A percentile compares a stretch with the other conserved stretches of the same genome.
Evolutionary conservation across 2,113 vertebrate genomes (phyloP).

Genomic region (Notothenia coriiceps): DNA sequence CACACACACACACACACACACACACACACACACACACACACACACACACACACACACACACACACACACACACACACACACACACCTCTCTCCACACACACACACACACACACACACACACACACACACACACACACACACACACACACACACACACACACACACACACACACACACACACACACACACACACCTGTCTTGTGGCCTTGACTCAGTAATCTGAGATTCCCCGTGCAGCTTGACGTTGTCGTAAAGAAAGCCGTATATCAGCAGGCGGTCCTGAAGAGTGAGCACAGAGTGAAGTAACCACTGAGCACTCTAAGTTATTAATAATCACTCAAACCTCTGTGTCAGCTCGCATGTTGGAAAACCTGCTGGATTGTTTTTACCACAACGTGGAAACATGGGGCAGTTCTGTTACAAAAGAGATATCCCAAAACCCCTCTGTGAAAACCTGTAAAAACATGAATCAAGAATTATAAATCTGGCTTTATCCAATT

Average conservation of each 20-base stretch:
- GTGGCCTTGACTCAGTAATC: constrained; percentile 50
- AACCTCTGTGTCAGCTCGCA: background rate
- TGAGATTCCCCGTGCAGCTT: constrained; percentile 25
- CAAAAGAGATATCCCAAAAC: too few species aligned
- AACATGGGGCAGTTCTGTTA: background rate
- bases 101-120: too few species aligned
- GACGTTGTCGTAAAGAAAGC: constrained; percentile 21
- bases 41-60: too few species aligned
- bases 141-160: background rate
- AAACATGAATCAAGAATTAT: too few species aligned
- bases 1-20: too few species aligned
- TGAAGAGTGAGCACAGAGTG: background rate
- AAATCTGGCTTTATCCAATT: too few species aligned
- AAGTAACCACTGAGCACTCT: background rate
- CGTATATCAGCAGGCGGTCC: background rate
- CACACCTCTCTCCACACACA: too few species aligned
- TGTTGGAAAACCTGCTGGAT: constrained; percentile 23
- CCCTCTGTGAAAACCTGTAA: too few species aligned
- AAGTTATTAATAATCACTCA: background rate
- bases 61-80: too few species aligned
- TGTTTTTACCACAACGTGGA: constrained; percentile 25
- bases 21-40: too few species aligned
- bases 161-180: background rate
- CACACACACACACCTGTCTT: constrained; percentile 18
- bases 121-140: too few species aligned